Conservation (phyloP, 2,113 vertebrate genomes). For the Gallinago undulata region DNA sequence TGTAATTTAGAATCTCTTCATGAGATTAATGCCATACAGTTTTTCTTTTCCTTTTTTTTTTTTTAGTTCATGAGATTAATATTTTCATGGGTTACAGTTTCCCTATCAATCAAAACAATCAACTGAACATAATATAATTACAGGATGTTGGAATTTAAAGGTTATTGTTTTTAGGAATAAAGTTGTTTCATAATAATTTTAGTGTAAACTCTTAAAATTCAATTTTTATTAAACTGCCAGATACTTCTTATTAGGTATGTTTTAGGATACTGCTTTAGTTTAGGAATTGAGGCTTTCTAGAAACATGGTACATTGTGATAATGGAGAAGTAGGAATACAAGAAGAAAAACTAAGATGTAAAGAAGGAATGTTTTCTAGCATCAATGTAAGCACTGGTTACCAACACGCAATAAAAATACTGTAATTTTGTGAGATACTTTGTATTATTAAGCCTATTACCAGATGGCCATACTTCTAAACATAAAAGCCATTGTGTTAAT, state of each 20-base stretch:
- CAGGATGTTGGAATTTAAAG: neutral
- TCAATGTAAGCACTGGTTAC: neutral
- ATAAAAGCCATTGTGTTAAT: neutral
- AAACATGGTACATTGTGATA: neutral
- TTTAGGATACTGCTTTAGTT: neutral
- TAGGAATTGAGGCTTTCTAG: neutral
- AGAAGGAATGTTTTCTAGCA: neutral
- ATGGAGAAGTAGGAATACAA: neutral
- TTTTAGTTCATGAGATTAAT: neutral
- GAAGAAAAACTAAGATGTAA: neutral
- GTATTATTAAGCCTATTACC: neutral
- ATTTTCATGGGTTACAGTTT: neutral
- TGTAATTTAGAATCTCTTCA: slow-evolving; percentile 51
- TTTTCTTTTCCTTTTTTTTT: neutral
- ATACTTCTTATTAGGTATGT: neutral
- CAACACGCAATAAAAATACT: neutral
- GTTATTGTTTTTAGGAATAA: neutral
- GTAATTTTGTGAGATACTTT: neutral
- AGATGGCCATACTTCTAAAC: neutral
- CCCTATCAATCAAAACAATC: neutral
- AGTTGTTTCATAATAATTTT: neutral
- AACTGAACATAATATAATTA: neutral
- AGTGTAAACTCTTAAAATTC: neutral
- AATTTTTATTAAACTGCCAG: neutral
- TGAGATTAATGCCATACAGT: neutral